Evolutionary conservation across 2,888 invertebrate genomes (phyloP).

Genomic region (Sarcophaga carnaria): DNA sequence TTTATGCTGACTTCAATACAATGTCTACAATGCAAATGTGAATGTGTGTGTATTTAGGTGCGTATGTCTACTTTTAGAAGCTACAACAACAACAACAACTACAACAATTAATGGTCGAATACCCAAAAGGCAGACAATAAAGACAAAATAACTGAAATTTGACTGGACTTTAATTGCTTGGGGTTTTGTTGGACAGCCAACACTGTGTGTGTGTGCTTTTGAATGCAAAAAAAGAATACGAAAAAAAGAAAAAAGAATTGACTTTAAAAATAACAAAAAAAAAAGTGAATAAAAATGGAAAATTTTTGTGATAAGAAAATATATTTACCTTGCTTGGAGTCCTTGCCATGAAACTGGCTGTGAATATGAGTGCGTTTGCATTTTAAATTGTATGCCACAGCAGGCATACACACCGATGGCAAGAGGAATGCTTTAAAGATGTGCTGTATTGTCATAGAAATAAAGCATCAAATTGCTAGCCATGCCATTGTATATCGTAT

Average conservation of each 20-base stretch:
- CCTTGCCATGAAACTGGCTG: background rate
- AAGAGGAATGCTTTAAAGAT: background rate
- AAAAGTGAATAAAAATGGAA: background rate
- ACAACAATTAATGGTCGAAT: conserved; percentile 34
- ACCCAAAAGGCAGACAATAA: conserved; percentile 65
- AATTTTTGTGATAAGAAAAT: conserved; percentile 10
- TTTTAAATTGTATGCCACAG: background rate
- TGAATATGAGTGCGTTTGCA: background rate
- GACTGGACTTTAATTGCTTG: conserved; percentile 69
- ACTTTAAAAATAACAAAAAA: conserved; percentile 5
- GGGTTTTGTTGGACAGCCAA: conserved; percentile 61
- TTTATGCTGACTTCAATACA: no score
- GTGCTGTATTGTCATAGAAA: conserved; percentile 11
- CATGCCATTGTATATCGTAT: conserved; percentile 5
- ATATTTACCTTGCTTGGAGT: conserved; percentile 27
- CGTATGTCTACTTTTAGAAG: conserved; percentile 13
- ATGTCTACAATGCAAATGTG: no score
- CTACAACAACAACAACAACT: background rate
- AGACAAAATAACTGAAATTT: conserved; percentile 68
- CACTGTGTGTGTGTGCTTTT: conserved; percentile 42
- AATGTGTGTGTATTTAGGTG: background rate
- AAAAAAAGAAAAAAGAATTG: background rate
- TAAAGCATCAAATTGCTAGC: conserved; percentile 21
- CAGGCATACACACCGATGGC: background rate
- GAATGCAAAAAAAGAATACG: background rate